Conservation (phyloP, 1,140 invertebrate species). For the Batillaria attramentaria region DNA sequence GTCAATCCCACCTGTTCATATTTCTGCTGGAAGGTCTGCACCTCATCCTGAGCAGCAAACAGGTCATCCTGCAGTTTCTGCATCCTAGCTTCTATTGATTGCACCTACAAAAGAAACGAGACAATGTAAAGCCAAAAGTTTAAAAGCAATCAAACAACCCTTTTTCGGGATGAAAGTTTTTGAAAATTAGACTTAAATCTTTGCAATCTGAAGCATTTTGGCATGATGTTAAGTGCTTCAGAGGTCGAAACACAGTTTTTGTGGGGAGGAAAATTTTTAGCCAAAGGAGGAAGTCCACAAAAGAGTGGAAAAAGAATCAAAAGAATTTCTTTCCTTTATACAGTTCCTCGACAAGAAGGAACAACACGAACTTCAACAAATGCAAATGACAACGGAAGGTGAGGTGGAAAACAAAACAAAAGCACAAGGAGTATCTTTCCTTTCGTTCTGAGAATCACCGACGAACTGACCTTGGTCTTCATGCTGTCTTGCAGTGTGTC, state of each 20-base stretch:
- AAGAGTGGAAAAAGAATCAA: background rate
- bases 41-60: constrained; percentile 60
- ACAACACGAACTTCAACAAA: background rate
- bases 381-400: background rate
- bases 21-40: constrained; percentile 51
- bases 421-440: background rate
- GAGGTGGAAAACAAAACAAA: background rate
- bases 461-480: constrained; percentile 50
- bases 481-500: constrained; percentile 56
- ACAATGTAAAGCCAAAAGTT: no score
- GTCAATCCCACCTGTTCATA: constrained; percentile 59
- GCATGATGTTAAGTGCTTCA: no score
- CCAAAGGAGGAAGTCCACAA: background rate
- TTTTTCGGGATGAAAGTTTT: no score
- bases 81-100: constrained; percentile 56
- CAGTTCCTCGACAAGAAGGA: background rate
- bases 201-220: no score
- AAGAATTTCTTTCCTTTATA: background rate
- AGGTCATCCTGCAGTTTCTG: constrained; percentile 61
- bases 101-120: constrained; percentile 49
- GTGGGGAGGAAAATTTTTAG: no score
- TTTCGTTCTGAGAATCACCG: background rate
- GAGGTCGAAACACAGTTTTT: no score
- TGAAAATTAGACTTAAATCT: no score
- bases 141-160: no score